phyloP scores from a whole-genome alignment of 2,888 invertebrate species.

The Cephus pygmeus region DNA sequence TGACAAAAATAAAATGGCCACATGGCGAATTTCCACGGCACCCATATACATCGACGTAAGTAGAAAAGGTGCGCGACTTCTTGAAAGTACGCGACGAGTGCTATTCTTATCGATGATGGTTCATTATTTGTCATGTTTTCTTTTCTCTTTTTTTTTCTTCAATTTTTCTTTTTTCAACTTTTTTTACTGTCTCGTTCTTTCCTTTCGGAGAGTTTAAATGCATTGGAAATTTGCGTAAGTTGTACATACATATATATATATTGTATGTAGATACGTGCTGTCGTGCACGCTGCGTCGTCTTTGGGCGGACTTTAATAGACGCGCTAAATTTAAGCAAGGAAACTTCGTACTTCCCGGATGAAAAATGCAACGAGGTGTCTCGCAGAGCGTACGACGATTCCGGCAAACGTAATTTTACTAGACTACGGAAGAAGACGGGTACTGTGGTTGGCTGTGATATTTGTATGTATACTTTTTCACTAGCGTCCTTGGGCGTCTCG shows the following conservation, averaged over 20 bases:
- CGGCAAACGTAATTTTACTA: neutral
- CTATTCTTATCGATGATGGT: neutral
- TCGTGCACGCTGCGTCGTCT: neutral
- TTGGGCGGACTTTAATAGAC: neutral
- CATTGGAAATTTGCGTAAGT: neutral
- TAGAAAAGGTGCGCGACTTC: neutral
- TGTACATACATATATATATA: neutral
- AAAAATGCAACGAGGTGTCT: neutral
- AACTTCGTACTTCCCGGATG: neutral
- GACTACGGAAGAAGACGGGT: too few relatives aligned
- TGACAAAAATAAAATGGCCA: neutral
- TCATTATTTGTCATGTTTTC: neutral
- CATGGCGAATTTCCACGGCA: neutral
- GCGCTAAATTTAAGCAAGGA: neutral
- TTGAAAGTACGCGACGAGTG: neutral
- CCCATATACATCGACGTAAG: neutral
- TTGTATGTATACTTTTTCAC: neutral
- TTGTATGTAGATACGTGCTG: neutral
- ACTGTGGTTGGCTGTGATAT: too few relatives aligned
- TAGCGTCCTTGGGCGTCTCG: neutral
- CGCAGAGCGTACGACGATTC: neutral
- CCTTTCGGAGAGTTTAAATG: neutral
- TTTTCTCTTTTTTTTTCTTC: neutral
- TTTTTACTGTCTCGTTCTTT: neutral
- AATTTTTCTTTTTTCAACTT: neutral